A percentile compares a stretch with the other conserved stretches of the same genome.
Conservation (phyloP, 2,888 invertebrate species). For the Melinaea menophilus region DNA sequence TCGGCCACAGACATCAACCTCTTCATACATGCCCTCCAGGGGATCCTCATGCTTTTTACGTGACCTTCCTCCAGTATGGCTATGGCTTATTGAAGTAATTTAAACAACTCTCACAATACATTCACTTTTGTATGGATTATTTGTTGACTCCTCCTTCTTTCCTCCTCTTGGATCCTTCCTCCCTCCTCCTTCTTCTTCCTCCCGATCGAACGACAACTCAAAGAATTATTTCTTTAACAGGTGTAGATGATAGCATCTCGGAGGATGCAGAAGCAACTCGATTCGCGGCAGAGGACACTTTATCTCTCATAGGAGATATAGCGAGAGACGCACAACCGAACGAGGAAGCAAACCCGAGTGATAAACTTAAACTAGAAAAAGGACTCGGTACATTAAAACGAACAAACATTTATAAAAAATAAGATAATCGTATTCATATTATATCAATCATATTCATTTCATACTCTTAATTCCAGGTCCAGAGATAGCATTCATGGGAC, state of each 20-base stretch:
- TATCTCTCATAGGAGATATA: constrained; percentile 63
- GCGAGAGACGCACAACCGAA: constrained; percentile 45
- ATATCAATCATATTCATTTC: neutral
- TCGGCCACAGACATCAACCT: too few relatives aligned
- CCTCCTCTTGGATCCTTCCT: too few relatives aligned
- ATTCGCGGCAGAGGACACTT: constrained; percentile 64
- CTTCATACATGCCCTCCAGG: too few relatives aligned
- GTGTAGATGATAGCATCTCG: constrained; percentile 37
- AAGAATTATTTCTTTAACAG: neutral
- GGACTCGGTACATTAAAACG: constrained; percentile 50
- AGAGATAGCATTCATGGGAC: constrained; percentile 87
- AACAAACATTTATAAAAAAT: too few relatives aligned
- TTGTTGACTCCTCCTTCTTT: too few relatives aligned
- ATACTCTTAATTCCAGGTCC: constrained; percentile 70
- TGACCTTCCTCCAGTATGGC: too few relatives aligned
- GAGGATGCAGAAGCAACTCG: constrained; percentile 65
- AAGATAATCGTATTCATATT: neutral
- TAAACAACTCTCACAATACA: too few relatives aligned
- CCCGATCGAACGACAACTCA: neutral
- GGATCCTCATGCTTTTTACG: too few relatives aligned
- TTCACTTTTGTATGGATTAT: too few relatives aligned
- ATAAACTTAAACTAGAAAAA: constrained; percentile 47
- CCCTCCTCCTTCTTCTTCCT: too few relatives aligned
- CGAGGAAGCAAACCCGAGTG: constrained; percentile 28
- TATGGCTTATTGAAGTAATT: too few relatives aligned